phyloP scores from a whole-genome alignment of 1,140 invertebrate genomes.

The Octopus sinensis region DNA sequence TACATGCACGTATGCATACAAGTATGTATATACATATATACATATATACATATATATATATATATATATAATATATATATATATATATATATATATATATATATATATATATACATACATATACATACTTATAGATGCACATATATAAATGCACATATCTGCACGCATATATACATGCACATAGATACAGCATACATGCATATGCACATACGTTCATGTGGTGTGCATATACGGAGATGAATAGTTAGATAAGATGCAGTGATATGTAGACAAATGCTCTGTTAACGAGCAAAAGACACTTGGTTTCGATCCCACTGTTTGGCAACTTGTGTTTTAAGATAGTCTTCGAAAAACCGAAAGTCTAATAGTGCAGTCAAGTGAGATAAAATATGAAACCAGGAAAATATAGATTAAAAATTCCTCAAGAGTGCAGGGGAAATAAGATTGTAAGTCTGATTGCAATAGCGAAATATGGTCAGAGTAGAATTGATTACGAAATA shows the following conservation, averaged over 20 bases:
- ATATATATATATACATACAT: not conserved
- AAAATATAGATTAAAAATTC: too few species aligned
- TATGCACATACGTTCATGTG: not conserved
- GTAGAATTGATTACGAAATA: too few species aligned
- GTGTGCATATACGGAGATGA: not conserved
- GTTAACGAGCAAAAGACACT: not conserved
- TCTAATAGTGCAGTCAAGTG: too few species aligned
- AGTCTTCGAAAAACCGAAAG: too few species aligned
- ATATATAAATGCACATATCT: not conserved
- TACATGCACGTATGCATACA: not conserved
- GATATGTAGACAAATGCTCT: not conserved
- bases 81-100: constrained; percentile 2
- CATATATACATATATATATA: not conserved
- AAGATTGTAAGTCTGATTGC: too few species aligned
- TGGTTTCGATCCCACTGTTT: too few species aligned
- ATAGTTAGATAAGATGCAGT: not conserved
- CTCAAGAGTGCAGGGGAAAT: too few species aligned
- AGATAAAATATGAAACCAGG: too few species aligned
- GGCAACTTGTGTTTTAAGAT: too few species aligned
- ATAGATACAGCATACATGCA: not conserved
- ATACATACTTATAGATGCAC: not conserved
- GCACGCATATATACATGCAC: not conserved
- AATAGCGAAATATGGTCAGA: too few species aligned
- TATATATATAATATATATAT: not conserved
- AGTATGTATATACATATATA: not conserved